Evolutionary conservation across 2,113 vertebrate species (phyloP).

Genomic region (Sebastes fasciatus): DNA sequence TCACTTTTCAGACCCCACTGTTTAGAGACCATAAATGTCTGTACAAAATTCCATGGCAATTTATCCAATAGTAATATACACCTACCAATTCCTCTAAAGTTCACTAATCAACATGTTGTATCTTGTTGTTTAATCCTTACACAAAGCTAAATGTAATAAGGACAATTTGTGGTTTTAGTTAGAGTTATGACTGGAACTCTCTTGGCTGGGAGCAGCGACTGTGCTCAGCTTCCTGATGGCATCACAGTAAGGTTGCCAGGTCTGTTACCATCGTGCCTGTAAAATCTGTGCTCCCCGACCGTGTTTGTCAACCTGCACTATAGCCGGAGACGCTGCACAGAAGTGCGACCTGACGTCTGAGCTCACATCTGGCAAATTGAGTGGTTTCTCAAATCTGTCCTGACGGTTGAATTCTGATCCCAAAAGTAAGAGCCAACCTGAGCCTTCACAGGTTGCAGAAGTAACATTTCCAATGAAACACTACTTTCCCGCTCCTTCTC

Average conservation of each 20-base stretch:
- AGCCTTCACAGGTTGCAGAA: background rate
- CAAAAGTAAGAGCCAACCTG: background rate
- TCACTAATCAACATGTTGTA: background rate
- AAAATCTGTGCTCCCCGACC: background rate
- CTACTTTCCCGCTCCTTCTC: background rate
- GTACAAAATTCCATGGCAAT: background rate
- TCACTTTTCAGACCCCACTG: no score
- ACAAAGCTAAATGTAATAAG: background rate
- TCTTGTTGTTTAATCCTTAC: background rate
- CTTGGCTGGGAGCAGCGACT: background rate
- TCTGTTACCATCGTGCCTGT: background rate
- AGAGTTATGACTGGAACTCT: background rate
- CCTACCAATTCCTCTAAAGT: background rate
- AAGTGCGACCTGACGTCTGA: background rate
- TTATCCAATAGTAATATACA: background rate
- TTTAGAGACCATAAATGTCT: background rate
- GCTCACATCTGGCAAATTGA: background rate
- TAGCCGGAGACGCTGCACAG: background rate
- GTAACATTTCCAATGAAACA: background rate
- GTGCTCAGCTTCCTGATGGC: background rate
- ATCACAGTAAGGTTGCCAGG: background rate
- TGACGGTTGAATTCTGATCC: background rate
- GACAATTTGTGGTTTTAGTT: background rate
- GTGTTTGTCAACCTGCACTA: background rate
- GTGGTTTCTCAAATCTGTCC: background rate